These are phyloP conservation scores for Bubo bubo DNA, from an alignment of 2,113 vertebrate species.

Conservation along the genomic window DNA sequence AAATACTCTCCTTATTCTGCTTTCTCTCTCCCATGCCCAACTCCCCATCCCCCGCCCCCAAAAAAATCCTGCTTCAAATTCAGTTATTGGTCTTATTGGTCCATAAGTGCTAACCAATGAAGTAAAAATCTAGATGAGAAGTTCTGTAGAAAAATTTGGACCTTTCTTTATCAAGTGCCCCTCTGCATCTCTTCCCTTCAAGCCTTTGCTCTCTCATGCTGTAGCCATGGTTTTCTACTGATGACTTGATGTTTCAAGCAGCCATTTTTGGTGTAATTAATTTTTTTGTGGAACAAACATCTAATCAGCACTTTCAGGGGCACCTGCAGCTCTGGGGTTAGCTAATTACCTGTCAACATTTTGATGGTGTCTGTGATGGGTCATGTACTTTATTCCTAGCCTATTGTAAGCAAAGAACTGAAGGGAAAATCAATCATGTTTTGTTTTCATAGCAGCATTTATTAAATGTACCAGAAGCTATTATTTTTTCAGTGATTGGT, in stretches of 20 bases:
- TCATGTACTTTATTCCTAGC: background rate
- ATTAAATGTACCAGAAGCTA: background rate
- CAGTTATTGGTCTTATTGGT: background rate
- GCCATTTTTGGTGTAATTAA: background rate
- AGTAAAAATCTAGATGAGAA: background rate
- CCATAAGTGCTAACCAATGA: background rate
- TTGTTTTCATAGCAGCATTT: background rate
- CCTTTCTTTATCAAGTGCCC: background rate
- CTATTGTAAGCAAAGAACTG: background rate
- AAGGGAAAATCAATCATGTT: background rate
- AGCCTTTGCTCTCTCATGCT: background rate
- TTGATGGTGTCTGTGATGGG: background rate
- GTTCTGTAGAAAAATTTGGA: background rate
- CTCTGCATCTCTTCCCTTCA: background rate
- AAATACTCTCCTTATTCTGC: background rate
- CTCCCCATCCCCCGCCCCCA: too few relatives aligned
- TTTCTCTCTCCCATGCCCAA: background rate
- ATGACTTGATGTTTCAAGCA: background rate
- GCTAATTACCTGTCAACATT: background rate
- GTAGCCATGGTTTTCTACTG: background rate
- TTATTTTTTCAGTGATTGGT: background rate
- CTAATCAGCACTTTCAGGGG: background rate
- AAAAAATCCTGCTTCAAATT: background rate
- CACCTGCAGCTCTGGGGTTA: background rate
- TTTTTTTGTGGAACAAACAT: background rate